A percentile compares a stretch with the other conserved stretches of the same genome.
Evolutionary conservation across 2,888 invertebrate genomes (phyloP).

Genomic region (Hipparchia semele): DNA sequence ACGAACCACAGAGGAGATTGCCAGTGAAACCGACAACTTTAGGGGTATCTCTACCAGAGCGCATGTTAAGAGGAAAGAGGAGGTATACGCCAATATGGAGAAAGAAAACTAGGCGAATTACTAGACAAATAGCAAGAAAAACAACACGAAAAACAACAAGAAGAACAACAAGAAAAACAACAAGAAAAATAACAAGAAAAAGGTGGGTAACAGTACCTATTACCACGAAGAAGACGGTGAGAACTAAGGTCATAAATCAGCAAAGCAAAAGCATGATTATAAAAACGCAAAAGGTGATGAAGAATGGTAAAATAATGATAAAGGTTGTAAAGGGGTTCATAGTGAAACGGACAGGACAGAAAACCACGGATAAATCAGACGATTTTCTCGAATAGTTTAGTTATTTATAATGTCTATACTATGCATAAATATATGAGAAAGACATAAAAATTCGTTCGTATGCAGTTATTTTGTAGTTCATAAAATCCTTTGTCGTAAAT

Average conservation of each 20-base stretch:
- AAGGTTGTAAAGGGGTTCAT: constrained; percentile 51
- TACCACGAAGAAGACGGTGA: neutral
- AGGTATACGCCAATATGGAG: constrained; percentile 47
- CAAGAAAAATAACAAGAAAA: no score
- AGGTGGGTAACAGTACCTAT: neutral
- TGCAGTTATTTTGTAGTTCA: constrained; percentile 3
- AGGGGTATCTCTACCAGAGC: constrained; percentile 40
- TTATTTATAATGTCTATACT: neutral
- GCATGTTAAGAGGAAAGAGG: constrained; percentile 50
- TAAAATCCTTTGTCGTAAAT: constrained; percentile 1
- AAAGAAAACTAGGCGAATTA: constrained; percentile 32
- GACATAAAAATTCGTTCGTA: neutral
- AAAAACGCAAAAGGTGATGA: constrained; percentile 14
- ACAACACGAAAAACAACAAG: neutral
- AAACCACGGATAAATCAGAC: constrained; percentile 45
- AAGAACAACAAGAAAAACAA: neutral
- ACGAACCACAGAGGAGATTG: constrained; percentile 44
- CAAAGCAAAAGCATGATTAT: constrained; percentile 17
- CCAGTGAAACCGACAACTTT: constrained; percentile 36
- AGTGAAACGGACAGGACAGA: constrained; percentile 27
- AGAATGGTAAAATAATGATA: constrained; percentile 49
- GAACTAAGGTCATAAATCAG: constrained; percentile 28
- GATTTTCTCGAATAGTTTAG: constrained; percentile 49
- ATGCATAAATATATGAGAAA: neutral
- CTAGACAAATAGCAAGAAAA: neutral